Conservation (phyloP, 37 sponge, comb jelly and placozoan genomes). For the Eunapius fragilis region DNA sequence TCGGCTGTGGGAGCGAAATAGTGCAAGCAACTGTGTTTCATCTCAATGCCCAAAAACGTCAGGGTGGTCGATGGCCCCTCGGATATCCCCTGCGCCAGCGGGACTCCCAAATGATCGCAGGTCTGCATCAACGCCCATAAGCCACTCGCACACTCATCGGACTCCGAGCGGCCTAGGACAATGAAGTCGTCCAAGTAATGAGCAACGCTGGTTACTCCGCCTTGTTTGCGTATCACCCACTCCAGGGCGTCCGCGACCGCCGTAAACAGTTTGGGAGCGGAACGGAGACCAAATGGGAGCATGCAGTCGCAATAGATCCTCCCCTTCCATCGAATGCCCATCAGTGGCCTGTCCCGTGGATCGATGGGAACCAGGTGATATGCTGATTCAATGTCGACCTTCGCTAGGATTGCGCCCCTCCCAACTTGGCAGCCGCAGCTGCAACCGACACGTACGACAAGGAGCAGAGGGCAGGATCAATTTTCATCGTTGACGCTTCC, state of each 20-base stretch:
- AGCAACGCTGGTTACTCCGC: not conserved
- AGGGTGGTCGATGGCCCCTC: conserved; percentile 17
- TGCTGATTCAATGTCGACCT: conserved; percentile 9
- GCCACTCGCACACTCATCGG: not conserved
- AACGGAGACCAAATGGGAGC: conserved; percentile 22
- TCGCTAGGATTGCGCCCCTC: conserved; percentile 15
- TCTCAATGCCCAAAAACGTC: conserved; percentile 10
- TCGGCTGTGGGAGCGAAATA: not conserved
- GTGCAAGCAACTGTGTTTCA: not conserved
- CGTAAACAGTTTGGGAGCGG: conserved; percentile 15
- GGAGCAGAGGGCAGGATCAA: conserved; percentile 12
- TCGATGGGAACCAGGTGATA: conserved; percentile 9
- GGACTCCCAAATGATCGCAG: conserved; percentile 7
- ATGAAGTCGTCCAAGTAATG: too few species aligned
- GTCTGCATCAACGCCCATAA: not conserved
- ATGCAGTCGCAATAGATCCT: not conserved
- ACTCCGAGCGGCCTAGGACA: conserved; percentile 1
- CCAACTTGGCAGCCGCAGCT: not conserved
- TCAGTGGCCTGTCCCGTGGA: not conserved
- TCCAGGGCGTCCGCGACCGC: conserved; percentile 9
- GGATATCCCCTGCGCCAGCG: not conserved
- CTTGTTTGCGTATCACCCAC: conserved; percentile 2
- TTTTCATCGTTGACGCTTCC: conserved; percentile 34
- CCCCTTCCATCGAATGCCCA: conserved; percentile 15
- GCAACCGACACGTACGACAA: conserved; percentile 9